Evolutionary conservation across 2,888 invertebrate species (phyloP), one percentile per base, ranked within the genome.

Genomic region (Melipona beecheii): DNA sequence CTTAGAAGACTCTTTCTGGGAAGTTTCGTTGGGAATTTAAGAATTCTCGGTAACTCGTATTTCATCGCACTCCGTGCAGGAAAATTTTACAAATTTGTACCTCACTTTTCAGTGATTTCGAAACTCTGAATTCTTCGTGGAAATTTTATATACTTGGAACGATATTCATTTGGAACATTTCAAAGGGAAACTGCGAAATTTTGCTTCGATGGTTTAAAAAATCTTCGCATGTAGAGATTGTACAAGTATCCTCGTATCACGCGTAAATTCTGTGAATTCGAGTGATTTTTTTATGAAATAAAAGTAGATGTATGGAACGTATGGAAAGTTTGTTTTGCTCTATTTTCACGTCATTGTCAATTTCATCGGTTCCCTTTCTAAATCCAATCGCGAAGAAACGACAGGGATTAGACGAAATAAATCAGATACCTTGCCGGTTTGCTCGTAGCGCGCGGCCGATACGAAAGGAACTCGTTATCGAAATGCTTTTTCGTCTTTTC

Each of bases 381-480:
- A 58, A 58, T n/a, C 56, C 15, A 15, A n/a, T 15, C 4, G 1
- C 9, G 43, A 9, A 36, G 13, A 11, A 36, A 4, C 9, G 19
- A 43, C 5, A 19, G 15, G 36, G 36, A 54, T 56, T 27, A n/a
- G 13, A 13, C 2, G n/a, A 17, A 19, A 13, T 27, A 19, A 78
- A 80, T 70, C 19, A 49, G n/a, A 66, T 0, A 27, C 56, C 43
- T 60, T 36, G 1, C 49, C 2, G 27, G 52, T 17, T n/a, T n/a
- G 58, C 15, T 49, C 65, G 21, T 50, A 19, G 27, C 19, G n/a
- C 27, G 27, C n/a, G 49, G 11, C 5, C 17, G 3, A 52, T 31
- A 64, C 58, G 71, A 43, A 36, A 27, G 65, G 52, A 54, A 65
- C 21, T 78, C 65, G 52, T 80, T 71, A 78, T 78, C 66, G 58